phyloP scores from a whole-genome alignment of 2,113 vertebrate species.

The Phylloscopus trochilus region DNA sequence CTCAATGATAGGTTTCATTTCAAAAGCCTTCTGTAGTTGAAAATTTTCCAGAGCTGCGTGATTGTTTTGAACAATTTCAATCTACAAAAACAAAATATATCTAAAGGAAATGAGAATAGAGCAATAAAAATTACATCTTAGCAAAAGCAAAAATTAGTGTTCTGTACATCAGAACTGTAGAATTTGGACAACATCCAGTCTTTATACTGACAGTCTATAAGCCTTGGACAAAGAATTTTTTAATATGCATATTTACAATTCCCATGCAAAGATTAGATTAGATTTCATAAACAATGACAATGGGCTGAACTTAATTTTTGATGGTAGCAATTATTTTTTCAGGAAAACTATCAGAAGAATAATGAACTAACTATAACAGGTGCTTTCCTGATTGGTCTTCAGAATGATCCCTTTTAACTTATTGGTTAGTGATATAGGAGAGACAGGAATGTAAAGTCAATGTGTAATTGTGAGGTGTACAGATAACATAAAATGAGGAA shows the following conservation, averaged over 20 bases:
- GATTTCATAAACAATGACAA: neutral
- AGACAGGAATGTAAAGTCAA: neutral
- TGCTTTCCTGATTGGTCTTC: neutral
- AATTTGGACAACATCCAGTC: neutral
- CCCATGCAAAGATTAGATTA: neutral
- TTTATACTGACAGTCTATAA: neutral
- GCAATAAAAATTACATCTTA: neutral
- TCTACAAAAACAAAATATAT: neutral
- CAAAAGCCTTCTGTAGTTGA: neutral
- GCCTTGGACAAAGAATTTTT: neutral
- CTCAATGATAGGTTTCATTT: neutral
- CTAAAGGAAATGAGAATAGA: neutral
- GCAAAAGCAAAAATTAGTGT: neutral
- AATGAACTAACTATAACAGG: neutral
- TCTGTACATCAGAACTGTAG: neutral
- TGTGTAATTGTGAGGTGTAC: neutral
- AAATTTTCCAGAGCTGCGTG: neutral
- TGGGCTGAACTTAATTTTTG: neutral
- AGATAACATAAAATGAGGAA: neutral
- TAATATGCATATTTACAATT: neutral
- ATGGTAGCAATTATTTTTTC: neutral
- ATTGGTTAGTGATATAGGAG: neutral
- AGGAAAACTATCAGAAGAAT: neutral
- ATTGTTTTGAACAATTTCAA: neutral
- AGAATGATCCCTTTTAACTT: neutral